These are phyloP conservation scores for Nomada fabriciana DNA, from an alignment of 2,888 invertebrate genomes.

Conservation along the genomic window DNA sequence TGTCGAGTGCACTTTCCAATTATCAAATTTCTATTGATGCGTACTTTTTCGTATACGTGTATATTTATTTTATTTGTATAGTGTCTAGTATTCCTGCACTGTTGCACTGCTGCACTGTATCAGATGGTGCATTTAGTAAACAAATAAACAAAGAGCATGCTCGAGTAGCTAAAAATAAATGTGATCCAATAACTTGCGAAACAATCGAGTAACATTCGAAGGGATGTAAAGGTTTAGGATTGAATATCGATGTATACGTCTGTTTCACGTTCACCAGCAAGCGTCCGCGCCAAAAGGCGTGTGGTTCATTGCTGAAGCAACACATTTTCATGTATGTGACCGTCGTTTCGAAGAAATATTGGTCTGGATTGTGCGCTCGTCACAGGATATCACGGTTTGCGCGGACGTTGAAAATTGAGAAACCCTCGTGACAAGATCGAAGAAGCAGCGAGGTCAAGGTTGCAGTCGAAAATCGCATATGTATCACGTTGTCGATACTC, in stretches of 20 bases:
- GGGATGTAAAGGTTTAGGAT: neutral
- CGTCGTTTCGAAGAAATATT: slow-evolving; percentile 31
- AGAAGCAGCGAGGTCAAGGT: slow-evolving; percentile 28
- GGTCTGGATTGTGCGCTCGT: neutral
- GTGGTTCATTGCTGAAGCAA: slow-evolving; percentile 36
- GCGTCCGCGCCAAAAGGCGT: neutral
- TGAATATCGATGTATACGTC: slow-evolving; percentile 4
- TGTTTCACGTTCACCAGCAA: neutral
- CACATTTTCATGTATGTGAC: slow-evolving; percentile 41
- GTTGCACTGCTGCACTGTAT: no score
- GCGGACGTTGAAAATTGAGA: slow-evolving; percentile 24
- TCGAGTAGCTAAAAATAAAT: neutral
- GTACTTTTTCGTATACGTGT: no score
- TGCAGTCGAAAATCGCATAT: neutral
- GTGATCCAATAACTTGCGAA: neutral
- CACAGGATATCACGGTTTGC: neutral
- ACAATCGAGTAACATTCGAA: neutral
- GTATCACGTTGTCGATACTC: slow-evolving; percentile 11
- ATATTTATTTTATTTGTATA: no score
- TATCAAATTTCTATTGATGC: no score
- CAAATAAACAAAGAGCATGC: no score
- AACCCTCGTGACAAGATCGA: slow-evolving; percentile 14
- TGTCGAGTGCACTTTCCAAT: no score
- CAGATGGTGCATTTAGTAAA: no score
- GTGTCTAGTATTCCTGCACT: no score